These are phyloP conservation scores for Eristalinus aeneus DNA, from an alignment of 2,888 invertebrate species.

Conservation along the genomic window DNA sequence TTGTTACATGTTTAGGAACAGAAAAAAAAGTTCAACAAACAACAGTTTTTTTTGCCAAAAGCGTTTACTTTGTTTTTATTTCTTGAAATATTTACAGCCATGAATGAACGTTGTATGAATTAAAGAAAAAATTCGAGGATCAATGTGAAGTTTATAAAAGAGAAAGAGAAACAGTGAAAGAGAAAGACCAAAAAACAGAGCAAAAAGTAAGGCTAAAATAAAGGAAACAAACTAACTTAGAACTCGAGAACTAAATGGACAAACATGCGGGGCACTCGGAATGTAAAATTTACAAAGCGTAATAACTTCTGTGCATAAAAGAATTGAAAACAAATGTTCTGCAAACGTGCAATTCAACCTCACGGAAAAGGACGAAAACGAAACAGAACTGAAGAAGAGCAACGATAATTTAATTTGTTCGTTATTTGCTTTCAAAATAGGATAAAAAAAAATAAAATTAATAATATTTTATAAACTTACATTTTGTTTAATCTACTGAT, in stretches of 20 bases:
- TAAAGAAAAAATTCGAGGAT: slow-evolving; percentile 62
- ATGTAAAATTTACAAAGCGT: not conserved
- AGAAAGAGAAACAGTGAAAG: slow-evolving; percentile 15
- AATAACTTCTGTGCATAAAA: not conserved
- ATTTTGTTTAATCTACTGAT: slow-evolving; percentile 71
- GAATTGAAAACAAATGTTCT: not conserved
- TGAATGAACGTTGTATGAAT: slow-evolving; percentile 36
- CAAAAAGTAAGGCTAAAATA: slow-evolving; percentile 2
- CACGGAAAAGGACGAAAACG: slow-evolving; percentile 9
- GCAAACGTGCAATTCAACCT: not conserved
- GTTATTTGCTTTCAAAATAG: slow-evolving; percentile 2
- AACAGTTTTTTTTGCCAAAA: slow-evolving; percentile 53
- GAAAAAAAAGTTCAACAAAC: slow-evolving; percentile 44
- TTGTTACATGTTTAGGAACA: slow-evolving; percentile 1
- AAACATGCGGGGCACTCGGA: slow-evolving; percentile 26
- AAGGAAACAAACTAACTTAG: not conserved
- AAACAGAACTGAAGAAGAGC: not conserved
- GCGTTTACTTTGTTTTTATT: slow-evolving; percentile 25
- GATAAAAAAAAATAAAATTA: slow-evolving; percentile 22
- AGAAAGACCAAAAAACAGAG: not conserved
- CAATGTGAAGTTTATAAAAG: slow-evolving; percentile 57
- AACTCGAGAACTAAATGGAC: not conserved
- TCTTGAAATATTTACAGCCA: slow-evolving; percentile 39
- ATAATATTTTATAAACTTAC: slow-evolving; percentile 62
- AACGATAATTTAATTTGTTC: not conserved